Percentiles rank a stretch among this genome's conserved stretches.
Evolutionary conservation across 1,140 invertebrate species (phyloP).

Genomic region (Bombus picipes): DNA sequence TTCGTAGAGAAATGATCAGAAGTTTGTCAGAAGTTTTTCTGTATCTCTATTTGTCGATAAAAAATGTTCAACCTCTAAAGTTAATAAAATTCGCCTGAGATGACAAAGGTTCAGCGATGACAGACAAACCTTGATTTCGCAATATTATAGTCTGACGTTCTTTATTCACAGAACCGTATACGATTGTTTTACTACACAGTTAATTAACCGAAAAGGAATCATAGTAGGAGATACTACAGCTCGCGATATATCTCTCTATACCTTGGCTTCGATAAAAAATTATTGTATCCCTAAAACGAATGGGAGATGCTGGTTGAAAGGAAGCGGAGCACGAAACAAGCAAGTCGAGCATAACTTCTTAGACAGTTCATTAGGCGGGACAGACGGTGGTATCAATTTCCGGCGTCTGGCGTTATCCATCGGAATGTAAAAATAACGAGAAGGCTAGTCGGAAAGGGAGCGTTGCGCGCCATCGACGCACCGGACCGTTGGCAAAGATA

Average conservation of each 20-base stretch:
- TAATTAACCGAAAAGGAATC: no score
- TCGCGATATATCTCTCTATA: no score
- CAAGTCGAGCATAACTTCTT: not conserved
- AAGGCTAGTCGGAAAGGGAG: not conserved
- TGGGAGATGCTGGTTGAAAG: no score
- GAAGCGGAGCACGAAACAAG: not conserved
- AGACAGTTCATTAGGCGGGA: constrained; percentile 2
- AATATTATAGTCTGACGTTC: not conserved
- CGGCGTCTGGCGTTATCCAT: not conserved
- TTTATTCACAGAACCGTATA: not conserved
- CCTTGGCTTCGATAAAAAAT: not conserved
- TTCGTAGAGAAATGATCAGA: not conserved
- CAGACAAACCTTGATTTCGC: no score
- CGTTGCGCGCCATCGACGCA: not conserved
- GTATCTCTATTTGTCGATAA: not conserved
- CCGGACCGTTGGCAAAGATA: not conserved
- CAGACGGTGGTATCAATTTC: not conserved
- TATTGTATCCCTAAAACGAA: not conserved
- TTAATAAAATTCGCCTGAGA: no score
- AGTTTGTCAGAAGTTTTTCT: not conserved
- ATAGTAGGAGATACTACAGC: no score
- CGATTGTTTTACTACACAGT: no score
- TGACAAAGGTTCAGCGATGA: no score
- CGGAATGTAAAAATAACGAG: constrained; percentile 18
- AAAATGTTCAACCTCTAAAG: not conserved